Conservation (phyloP, 2,797 vertebrate genomes). For the Simalia tracyae region DNA sequence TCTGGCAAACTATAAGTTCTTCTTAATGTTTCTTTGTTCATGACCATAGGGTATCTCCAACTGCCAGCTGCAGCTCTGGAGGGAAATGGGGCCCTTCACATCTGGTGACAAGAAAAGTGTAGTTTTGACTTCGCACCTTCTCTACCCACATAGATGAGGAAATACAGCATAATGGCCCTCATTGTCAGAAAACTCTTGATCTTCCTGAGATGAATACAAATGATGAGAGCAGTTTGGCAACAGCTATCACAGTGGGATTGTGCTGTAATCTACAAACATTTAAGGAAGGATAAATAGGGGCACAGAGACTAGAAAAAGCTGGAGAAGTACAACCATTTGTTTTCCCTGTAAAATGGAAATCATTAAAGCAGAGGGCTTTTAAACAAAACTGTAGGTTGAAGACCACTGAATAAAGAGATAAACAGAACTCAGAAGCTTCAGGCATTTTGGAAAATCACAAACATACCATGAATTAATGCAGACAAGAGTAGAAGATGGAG, state of each 20-base stretch:
- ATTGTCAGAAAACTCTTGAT: conserved; percentile 34
- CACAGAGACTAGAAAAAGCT: rapidly evolving
- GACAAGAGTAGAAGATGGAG: not conserved
- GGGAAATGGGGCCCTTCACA: not conserved
- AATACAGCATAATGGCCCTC: not conserved
- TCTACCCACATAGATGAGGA: not conserved
- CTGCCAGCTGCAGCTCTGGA: rapidly evolving
- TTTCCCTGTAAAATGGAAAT: rapidly evolving
- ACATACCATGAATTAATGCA: rapidly evolving
- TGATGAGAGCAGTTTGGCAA: not conserved
- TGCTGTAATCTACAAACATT: not conserved
- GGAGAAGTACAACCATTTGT: rapidly evolving
- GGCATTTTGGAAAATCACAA: not conserved
- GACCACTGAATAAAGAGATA: not conserved
- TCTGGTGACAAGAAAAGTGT: rapidly evolving
- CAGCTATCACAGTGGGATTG: not conserved
- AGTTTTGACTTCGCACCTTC: rapidly evolving
- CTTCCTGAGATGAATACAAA: rapidly evolving
- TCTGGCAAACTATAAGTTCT: not conserved
- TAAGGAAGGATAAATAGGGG: not conserved
- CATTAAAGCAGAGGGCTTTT: not conserved
- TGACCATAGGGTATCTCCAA: rapidly evolving
- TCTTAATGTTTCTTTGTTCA: rapidly evolving
- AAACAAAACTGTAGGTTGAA: not conserved
- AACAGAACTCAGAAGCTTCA: rapidly evolving